phyloP scores from a whole-genome alignment of 2,888 invertebrate genomes.

The Orthosia gothica region DNA sequence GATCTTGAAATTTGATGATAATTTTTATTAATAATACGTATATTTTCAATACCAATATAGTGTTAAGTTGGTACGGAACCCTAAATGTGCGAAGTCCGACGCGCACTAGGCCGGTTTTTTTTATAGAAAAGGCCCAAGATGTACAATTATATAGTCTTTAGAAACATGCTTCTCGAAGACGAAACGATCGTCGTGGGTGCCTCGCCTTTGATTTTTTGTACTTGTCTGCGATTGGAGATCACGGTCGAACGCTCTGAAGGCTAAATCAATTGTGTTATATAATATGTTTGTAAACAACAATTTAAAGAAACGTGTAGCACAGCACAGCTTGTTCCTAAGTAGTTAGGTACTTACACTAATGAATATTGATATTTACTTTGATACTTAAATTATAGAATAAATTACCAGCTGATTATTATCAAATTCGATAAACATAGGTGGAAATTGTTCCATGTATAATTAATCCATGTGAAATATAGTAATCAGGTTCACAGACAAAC shows the following conservation, averaged over 20 bases:
- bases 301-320: neutral
- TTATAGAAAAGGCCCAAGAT: too few relatives aligned
- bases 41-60: too few relatives aligned
- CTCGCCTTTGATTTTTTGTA: neutral
- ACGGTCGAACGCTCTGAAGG: conserved; percentile 18
- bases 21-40: too few relatives aligned
- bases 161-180: neutral
- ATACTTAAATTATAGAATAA: neutral
- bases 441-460: too few relatives aligned
- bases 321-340: neutral
- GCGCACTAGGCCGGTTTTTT: too few relatives aligned
- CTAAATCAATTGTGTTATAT: neutral
- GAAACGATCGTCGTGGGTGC: neutral
- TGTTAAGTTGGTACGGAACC: too few relatives aligned
- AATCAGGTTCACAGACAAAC: too few relatives aligned
- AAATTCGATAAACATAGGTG: too few relatives aligned
- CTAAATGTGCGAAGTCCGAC: too few relatives aligned
- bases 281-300: conserved; percentile 14
- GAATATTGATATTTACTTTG: neutral
- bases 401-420: too few relatives aligned
- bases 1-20: too few relatives aligned
- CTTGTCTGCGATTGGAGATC: neutral
- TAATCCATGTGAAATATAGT: too few relatives aligned
- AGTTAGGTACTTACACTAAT: neutral
- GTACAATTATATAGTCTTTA: neutral